These are phyloP conservation scores for Lucinisca nassula DNA, from an alignment of 2,888 invertebrate species.

Conservation along the genomic window DNA sequence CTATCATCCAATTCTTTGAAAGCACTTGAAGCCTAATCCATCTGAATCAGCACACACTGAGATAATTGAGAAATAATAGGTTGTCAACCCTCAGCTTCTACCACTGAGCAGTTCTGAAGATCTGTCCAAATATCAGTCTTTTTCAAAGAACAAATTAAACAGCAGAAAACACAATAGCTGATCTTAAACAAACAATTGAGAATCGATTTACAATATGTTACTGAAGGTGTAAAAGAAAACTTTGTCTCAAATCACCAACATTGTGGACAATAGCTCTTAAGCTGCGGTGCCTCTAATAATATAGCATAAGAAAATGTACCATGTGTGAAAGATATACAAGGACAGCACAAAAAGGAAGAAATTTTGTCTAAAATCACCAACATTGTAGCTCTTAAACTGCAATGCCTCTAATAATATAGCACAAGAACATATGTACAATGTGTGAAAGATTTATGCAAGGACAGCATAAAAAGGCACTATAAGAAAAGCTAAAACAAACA, in stretches of 20 bases:
- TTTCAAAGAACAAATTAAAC: background rate
- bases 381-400: too few species aligned
- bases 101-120: background rate
- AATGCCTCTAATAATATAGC: too few species aligned
- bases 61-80: conserved; percentile 10
- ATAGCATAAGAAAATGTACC: too few species aligned
- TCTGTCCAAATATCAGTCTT: background rate
- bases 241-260: background rate
- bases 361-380: too few species aligned
- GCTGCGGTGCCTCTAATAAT: background rate
- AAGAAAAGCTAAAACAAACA: too few species aligned
- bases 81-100: background rate
- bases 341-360: too few species aligned
- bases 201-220: background rate
- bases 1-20: background rate
- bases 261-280: background rate
- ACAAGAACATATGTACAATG: too few species aligned
- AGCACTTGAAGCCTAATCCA: background rate
- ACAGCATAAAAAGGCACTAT: too few species aligned
- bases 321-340: too few species aligned
- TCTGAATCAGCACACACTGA: background rate
- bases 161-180: background rate
- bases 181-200: background rate
- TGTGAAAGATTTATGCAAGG: too few species aligned
- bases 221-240: background rate